These are phyloP conservation scores for Lingula anatina DNA, from an alignment of 2,888 invertebrate genomes.

Conservation along the genomic window DNA sequence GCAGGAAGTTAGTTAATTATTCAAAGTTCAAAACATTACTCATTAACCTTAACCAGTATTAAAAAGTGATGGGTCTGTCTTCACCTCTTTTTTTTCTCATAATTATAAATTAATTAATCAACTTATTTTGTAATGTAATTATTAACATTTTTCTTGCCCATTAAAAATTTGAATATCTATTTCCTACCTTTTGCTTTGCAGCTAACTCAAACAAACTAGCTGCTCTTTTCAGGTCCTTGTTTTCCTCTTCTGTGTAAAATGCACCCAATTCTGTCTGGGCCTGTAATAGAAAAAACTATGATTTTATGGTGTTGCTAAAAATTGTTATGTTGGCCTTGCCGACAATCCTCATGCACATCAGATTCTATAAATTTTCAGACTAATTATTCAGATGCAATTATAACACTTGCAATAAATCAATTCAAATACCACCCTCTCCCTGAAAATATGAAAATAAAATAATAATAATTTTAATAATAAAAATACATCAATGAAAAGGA, in stretches of 20 bases:
- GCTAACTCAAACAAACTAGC: slow-evolving; percentile 25
- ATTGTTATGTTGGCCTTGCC: background rate
- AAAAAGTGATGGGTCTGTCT: too few species aligned
- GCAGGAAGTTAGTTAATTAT: background rate
- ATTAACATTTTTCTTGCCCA: background rate
- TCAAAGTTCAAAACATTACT: background rate
- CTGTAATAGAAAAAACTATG: slow-evolving; percentile 12
- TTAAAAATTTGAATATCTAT: too few species aligned
- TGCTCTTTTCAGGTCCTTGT: slow-evolving; percentile 22
- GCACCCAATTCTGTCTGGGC: slow-evolving; percentile 40
- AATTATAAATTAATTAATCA: too few species aligned
- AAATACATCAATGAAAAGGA: too few species aligned
- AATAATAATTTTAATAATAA: too few species aligned
- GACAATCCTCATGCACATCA: background rate
- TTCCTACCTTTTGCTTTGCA: slow-evolving; percentile 30
- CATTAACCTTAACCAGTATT: too few species aligned
- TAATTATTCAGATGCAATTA: background rate
- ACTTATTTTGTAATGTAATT: too few species aligned
- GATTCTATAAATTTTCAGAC: background rate
- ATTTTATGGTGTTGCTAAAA: background rate
- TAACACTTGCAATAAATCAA: too few species aligned
- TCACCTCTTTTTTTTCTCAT: background rate
- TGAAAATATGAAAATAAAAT: too few species aligned
- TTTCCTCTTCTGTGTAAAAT: slow-evolving; percentile 23
- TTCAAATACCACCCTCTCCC: too few species aligned